phyloP scores from a whole-genome alignment of 2,888 invertebrate species.

The Melanargia galathea region DNA sequence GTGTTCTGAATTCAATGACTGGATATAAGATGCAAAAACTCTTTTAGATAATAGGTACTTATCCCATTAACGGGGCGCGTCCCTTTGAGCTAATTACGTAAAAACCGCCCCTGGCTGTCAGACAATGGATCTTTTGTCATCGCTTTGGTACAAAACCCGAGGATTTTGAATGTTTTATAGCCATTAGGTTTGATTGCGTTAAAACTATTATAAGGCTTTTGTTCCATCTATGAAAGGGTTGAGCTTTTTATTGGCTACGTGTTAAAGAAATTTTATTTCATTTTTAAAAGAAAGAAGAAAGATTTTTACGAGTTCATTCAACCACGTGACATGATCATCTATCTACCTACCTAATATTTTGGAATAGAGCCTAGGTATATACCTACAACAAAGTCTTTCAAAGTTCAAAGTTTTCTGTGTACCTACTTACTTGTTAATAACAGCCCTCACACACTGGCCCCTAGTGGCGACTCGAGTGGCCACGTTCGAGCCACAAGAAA shows the following conservation, averaged over 20 bases:
- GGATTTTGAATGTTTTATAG: slow-evolving; percentile 23
- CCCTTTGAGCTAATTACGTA: slow-evolving; percentile 33
- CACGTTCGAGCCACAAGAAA: too few relatives aligned
- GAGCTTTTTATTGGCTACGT: not conserved
- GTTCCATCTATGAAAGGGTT: not conserved
- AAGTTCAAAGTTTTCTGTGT: too few relatives aligned
- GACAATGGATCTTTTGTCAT: slow-evolving; percentile 34
- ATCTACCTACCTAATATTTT: too few relatives aligned
- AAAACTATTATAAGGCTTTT: too few relatives aligned
- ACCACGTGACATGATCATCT: too few relatives aligned
- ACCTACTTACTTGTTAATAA: too few relatives aligned
- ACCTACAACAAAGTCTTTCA: too few relatives aligned
- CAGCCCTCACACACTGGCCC: too few relatives aligned
- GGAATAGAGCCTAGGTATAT: too few relatives aligned
- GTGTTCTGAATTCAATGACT: slow-evolving; percentile 29
- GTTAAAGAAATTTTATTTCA: not conserved
- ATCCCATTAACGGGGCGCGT: slow-evolving; percentile 29
- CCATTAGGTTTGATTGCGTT: slow-evolving; percentile 26
- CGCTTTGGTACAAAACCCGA: slow-evolving; percentile 13
- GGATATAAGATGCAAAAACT: slow-evolving; percentile 34
- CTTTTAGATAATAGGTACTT: slow-evolving; percentile 25
- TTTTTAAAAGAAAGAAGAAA: too few relatives aligned
- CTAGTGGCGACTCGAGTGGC: too few relatives aligned
- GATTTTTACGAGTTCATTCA: too few relatives aligned
- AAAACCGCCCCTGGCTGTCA: slow-evolving; percentile 28